Evolutionary conservation across 1,140 invertebrate species (phyloP).

Genomic region (Pogonomyrmex californicus): DNA sequence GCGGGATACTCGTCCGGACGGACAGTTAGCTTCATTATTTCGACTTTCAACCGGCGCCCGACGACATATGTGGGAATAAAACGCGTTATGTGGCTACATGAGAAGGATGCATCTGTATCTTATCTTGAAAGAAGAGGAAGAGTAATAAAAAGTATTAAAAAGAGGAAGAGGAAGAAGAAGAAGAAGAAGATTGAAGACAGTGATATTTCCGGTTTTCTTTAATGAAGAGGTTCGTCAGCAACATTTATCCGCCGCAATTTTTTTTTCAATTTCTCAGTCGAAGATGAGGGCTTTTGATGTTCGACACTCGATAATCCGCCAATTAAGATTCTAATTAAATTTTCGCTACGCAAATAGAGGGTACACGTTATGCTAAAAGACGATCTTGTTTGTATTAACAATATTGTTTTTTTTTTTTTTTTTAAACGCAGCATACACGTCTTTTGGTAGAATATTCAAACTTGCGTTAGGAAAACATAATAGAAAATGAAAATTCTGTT

Average conservation of each 20-base stretch:
- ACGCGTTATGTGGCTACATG: slow-evolving; percentile 6
- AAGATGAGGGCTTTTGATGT: slow-evolving; percentile 12
- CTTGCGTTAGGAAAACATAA: background rate
- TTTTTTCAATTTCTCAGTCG: slow-evolving; percentile 35
- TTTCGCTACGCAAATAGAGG: slow-evolving; percentile 12
- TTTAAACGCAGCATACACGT: background rate
- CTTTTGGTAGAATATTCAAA: slow-evolving; percentile 5
- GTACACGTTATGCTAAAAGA: background rate
- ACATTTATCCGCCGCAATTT: slow-evolving; percentile 5
- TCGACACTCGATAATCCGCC: slow-evolving; percentile 37
- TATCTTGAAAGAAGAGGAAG: background rate
- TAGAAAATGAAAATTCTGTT: background rate
- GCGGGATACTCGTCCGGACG: slow-evolving; percentile 36
- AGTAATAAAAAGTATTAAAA: too few species aligned
- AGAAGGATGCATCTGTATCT: slow-evolving; percentile 51
- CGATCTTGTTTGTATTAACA: background rate
- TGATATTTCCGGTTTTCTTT: slow-evolving; percentile 35
- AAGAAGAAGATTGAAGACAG: slow-evolving; percentile 11
- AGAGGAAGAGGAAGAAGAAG: background rate
- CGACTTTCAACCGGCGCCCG: slow-evolving; percentile 50
- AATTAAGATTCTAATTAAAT: slow-evolving; percentile 58
- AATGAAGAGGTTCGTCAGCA: slow-evolving; percentile 4
- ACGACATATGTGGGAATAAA: slow-evolving; percentile 55
- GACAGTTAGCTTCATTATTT: slow-evolving; percentile 64
- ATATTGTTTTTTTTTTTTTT: background rate